Evolutionary conservation across 2,888 invertebrate species (phyloP).

Genomic region (Leucophenga montana): DNA sequence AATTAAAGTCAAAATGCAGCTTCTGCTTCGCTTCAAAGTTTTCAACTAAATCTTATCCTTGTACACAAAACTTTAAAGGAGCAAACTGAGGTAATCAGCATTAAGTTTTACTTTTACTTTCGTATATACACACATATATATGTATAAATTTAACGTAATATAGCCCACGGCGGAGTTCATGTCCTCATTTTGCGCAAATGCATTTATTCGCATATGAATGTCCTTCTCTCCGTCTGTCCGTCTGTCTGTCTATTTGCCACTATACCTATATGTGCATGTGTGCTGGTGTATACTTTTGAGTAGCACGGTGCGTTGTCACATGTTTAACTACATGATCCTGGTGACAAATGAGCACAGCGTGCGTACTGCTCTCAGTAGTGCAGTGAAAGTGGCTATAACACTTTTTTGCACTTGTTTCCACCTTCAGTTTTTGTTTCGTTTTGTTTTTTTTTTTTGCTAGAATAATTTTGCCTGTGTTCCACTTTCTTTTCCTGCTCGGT

Average conservation of each 20-base stretch:
- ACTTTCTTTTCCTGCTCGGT: neutral
- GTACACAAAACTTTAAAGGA: neutral
- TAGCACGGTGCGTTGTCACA: neutral
- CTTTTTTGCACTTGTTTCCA: neutral
- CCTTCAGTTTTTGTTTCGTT: too few relatives aligned
- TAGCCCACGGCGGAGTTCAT: neutral
- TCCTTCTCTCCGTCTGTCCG: neutral
- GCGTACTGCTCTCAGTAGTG: neutral
- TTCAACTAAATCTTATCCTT: neutral
- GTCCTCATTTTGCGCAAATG: conserved; percentile 2
- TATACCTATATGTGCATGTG: too few relatives aligned
- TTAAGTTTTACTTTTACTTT: neutral
- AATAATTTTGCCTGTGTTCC: neutral
- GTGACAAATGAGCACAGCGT: conserved; percentile 21
- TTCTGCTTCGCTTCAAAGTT: neutral
- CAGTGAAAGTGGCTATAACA: conserved; percentile 12
- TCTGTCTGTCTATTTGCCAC: neutral
- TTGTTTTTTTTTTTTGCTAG: too few relatives aligned
- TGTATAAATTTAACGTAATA: too few relatives aligned
- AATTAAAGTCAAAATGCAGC: conserved; percentile 4
- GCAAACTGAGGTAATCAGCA: too few relatives aligned
- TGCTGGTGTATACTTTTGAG: too few relatives aligned
- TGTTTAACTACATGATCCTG: conserved; percentile 13
- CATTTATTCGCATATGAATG: neutral
- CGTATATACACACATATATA: too few relatives aligned